phyloP scores from a whole-genome alignment of 2,888 invertebrate genomes.

The Zaprionus bogoriensis region DNA sequence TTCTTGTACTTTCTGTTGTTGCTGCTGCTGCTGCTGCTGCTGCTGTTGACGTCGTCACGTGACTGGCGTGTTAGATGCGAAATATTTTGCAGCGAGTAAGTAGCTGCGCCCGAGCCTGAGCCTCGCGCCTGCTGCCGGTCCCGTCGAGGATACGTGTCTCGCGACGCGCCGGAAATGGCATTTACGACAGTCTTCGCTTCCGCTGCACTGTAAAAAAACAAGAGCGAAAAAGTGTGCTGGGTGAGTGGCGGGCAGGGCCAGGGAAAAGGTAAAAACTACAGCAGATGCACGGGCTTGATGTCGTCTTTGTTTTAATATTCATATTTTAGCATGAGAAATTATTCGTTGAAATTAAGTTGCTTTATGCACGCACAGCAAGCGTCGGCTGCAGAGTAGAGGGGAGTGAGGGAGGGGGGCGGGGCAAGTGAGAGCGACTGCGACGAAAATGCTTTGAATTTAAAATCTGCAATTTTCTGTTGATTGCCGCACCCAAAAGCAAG shows the following conservation, averaged over 20 bases:
- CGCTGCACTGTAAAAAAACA: conserved; percentile 13
- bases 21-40: not conserved
- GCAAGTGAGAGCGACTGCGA: conserved; percentile 52
- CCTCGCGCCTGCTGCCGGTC: conserved; percentile 34
- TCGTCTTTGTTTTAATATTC: conserved; percentile 73
- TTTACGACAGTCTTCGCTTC: conserved; percentile 60
- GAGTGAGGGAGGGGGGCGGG: not conserved
- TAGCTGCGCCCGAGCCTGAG: conserved; percentile 26
- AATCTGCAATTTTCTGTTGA: conserved; percentile 79
- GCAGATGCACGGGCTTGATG: conserved; percentile 16
- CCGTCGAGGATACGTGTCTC: conserved; percentile 41
- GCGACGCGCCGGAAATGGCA: conserved; percentile 55
- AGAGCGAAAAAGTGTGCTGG: conserved; percentile 45
- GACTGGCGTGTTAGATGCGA: conserved; percentile 51
- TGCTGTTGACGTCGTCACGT: conserved; percentile 67
- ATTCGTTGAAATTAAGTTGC: conserved; percentile 73
- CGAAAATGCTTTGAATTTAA: conserved; percentile 78
- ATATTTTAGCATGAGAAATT: conserved; percentile 76
- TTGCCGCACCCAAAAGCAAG: conserved; percentile 60
- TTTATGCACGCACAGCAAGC: conserved; percentile 56
- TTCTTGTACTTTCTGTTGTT: conserved; percentile 17
- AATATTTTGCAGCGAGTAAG: conserved; percentile 37
- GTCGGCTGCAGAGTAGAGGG: not conserved
- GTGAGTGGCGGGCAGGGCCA: not conserved
- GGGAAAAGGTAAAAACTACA: too few species aligned